A percentile compares a stretch with the other conserved stretches of the same genome.
These are phyloP conservation scores for Sinelater perroti DNA, from an alignment of 2,888 invertebrate species.

Conservation along the genomic window DNA sequence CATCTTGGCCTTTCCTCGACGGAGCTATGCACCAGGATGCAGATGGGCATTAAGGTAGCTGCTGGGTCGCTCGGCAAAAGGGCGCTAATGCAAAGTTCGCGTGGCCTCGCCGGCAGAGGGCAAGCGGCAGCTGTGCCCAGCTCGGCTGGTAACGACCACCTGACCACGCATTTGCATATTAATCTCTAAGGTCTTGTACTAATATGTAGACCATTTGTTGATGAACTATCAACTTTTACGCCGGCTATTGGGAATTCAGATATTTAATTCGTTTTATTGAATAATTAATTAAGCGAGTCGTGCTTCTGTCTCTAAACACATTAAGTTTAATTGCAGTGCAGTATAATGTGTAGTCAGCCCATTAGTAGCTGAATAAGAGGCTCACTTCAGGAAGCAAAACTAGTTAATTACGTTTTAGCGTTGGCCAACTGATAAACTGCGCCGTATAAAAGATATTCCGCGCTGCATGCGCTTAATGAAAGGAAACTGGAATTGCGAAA, in stretches of 20 bases:
- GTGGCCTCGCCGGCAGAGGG: conserved; percentile 42
- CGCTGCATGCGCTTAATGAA: conserved; percentile 34
- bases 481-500: conserved; percentile 30
- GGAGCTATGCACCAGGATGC: conserved; percentile 11
- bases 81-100: conserved; percentile 47
- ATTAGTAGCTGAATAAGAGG: conserved; percentile 48
- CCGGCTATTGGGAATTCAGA: conserved; percentile 40
- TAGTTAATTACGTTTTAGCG: conserved; percentile 41
- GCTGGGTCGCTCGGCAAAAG: conserved; percentile 29
- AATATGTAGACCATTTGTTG: conserved; percentile 48
- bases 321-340: conserved; percentile 50
- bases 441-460: conserved; percentile 31
- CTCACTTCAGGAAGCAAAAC: conserved; percentile 40
- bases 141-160: conserved; percentile 33
- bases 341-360: conserved; percentile 49
- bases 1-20: background rate
- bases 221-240: conserved; percentile 45
- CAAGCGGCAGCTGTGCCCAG: conserved; percentile 42
- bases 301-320: conserved; percentile 47
- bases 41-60: conserved; percentile 6
- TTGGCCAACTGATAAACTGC: conserved; percentile 39
- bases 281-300: conserved; percentile 49
- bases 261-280: conserved; percentile 50
- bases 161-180: conserved; percentile 47
- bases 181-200: conserved; percentile 49